Evolutionary conservation across 2,797 vertebrate genomes (phyloP), one percentile per base, ranked within the genome.

Genomic region (Halcyon badia): DNA sequence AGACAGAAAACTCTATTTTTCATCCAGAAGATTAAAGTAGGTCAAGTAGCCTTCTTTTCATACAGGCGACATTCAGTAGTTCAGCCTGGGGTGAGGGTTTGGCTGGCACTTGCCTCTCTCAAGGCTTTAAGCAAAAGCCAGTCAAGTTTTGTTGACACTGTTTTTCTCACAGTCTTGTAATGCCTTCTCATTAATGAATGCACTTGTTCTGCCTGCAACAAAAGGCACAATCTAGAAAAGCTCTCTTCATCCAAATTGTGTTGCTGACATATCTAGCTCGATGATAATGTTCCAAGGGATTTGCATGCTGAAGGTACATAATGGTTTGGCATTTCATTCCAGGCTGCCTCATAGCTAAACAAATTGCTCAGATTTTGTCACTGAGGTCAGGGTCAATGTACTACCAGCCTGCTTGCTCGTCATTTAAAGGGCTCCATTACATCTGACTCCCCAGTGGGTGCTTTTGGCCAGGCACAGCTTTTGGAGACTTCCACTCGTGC

Each of bases 21-120:
- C 46, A 87, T 79, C 66, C 85, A 87, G 89, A 66, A 86, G 42
- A 95, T 75, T 62, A 62, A 96, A 97, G 83, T 94, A 93, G 93
- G 93, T 91, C 77, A 92, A 81, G 31, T 20, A 91, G n/a, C 14
- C 46, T 46, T 83, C 87, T 90, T 94, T 87, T 76, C 51, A 73
- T 70, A 58, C 62, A 66, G 42, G 51, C 76, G 83, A 33, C 46
- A 78, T 90, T 89, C 88, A 80, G 70, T 37, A 87, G 73, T 70
- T 94, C 70, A 87, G 66, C 30, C 70, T 46, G 31, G 80, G 44
- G 66, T 82, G 70, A 91, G 54, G 41, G 31, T 88, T 93, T 94
- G 91, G 73, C 83, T 91, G 85, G 76, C 87, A 88, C 58, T 94
- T 87, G 42, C 21, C 20, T 76, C 66, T 93, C 54, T 90, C 51